These are phyloP conservation scores for Charanyca ferruginea DNA, from an alignment of 2,888 invertebrate species.

Conservation along the genomic window DNA sequence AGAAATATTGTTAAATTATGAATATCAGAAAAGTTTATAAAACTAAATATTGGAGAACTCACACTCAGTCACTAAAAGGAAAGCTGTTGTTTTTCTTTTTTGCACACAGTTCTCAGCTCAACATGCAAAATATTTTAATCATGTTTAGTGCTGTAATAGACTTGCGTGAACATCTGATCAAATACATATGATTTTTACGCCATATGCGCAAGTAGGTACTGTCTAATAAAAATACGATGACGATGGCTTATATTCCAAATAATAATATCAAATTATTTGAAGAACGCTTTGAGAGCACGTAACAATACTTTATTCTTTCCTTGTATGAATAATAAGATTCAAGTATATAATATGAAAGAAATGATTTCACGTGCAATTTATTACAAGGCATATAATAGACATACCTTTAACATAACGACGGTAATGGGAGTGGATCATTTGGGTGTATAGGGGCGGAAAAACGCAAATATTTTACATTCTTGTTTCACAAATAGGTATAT, in stretches of 20 bases:
- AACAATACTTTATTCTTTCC: slow-evolving; percentile 47
- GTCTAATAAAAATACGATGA: slow-evolving; percentile 35
- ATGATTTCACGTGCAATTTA: slow-evolving; percentile 56
- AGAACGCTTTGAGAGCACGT: slow-evolving; percentile 28
- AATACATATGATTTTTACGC: slow-evolving; percentile 34
- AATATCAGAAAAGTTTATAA: neutral
- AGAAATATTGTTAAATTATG: neutral
- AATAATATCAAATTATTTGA: slow-evolving; percentile 28
- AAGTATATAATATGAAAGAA: slow-evolving; percentile 44
- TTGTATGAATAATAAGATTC: slow-evolving; percentile 34
- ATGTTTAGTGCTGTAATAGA: slow-evolving; percentile 58
- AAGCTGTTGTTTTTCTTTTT: slow-evolving; percentile 23
- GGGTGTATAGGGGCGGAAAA: slow-evolving; percentile 75
- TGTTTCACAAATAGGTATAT: slow-evolving; percentile 67
- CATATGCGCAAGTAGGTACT: slow-evolving; percentile 12
- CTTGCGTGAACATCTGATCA: slow-evolving; percentile 51
- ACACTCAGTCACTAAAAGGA: slow-evolving; percentile 13
- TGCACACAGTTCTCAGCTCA: slow-evolving; percentile 18
- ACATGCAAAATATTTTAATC: slow-evolving; percentile 54
- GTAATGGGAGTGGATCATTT: slow-evolving; percentile 78
- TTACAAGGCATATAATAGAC: slow-evolving; percentile 63
- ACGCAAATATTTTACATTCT: slow-evolving; percentile 75
- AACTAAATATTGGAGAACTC: slow-evolving; percentile 5
- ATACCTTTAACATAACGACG: slow-evolving; percentile 70
- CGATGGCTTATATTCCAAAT: slow-evolving; percentile 20